Percentiles rank a stretch among this genome's conserved stretches.
phyloP scores from a whole-genome alignment of 2,888 invertebrate species.

The Platyscelio sp. region DNA sequence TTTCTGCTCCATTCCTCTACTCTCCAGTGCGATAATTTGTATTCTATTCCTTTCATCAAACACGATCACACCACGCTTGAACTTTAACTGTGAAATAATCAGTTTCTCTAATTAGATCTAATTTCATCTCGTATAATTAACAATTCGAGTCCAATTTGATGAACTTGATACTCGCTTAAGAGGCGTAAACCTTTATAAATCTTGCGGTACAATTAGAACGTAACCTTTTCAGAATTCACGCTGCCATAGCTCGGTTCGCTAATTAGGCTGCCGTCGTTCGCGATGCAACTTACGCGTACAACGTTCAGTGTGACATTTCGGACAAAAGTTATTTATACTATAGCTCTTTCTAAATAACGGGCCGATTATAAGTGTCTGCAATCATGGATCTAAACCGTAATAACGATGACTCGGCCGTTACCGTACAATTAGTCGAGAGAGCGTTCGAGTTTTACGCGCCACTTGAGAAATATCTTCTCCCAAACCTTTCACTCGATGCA shows the following conservation, averaged over 20 bases:
- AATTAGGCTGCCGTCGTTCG: constrained; percentile 56
- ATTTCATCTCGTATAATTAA: constrained; percentile 45
- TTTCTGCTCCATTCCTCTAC: too few species aligned
- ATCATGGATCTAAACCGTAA: constrained; percentile 70
- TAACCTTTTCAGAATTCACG: constrained; percentile 61
- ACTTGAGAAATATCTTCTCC: constrained; percentile 68
- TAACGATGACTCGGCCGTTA: constrained; percentile 65
- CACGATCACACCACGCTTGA: not conserved
- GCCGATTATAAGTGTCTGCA: constrained; percentile 65
- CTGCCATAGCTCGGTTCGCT: constrained; percentile 46
- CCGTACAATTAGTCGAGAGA: constrained; percentile 70
- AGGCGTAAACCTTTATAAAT: constrained; percentile 55
- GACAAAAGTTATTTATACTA: constrained; percentile 69
- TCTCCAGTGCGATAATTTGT: too few species aligned
- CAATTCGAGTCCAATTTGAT: constrained; percentile 45
- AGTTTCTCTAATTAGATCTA: constrained; percentile 50
- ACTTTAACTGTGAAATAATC: constrained; percentile 30
- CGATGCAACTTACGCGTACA: constrained; percentile 44
- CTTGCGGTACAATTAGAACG: constrained; percentile 56
- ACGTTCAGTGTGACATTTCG: constrained; percentile 63
- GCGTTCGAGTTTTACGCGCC: constrained; percentile 66
- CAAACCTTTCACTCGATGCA: constrained; percentile 66
- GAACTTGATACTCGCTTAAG: constrained; percentile 33
- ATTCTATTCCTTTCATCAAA: not conserved
- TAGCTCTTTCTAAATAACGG: constrained; percentile 68